Evolutionary conservation across 2,888 invertebrate genomes (phyloP), one percentile per base, ranked within the genome.

Genomic region (Altica lythri): DNA sequence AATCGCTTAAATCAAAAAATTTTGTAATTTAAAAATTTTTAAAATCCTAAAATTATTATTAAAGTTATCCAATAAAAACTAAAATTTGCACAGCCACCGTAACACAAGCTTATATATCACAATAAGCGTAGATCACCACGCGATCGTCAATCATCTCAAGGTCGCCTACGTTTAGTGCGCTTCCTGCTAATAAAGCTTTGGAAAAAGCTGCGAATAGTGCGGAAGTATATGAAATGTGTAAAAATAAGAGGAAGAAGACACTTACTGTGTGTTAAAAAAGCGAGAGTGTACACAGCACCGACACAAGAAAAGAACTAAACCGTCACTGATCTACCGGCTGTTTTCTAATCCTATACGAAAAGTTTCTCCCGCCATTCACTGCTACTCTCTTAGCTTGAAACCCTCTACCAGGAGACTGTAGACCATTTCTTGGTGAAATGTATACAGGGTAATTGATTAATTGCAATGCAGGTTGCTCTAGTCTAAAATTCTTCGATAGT

Each of bases 321-420:
- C 68, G 72, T 72, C 70, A 73, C 72, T 69, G 72, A 66, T 70
- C 68, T 67, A 67, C 71, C 68, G 71, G 67, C 71, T 72, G 73
- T 72, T 75, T 71, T 72, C 73, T 72, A 75, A 75, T 73, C 72
- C 72, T 72, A 74, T 73, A 70, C 69, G 67, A 68, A 63, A 57
- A 59, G 65, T 67, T 68, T 68, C 74, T 72, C 73, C 74, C 73
- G 72, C 75, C 74, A 73, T 72, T 69, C 71, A 62, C 70, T 69
- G 37, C 18, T 68, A 30, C 37, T 47, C 47, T 35, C 35, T 32
- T 42, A 19, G 38, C 10, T 70, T 68, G 67, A 68, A 71, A 71
- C 70, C 69, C 70, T 69, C 69, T 69, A 68, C 69, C 68, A 68
- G 67, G 53, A 60, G 57, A 59, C 61, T 54, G 59, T n/a, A n/a